Conservation (phyloP, 2,113 vertebrate species). For the Oreotrochilus melanogaster region DNA sequence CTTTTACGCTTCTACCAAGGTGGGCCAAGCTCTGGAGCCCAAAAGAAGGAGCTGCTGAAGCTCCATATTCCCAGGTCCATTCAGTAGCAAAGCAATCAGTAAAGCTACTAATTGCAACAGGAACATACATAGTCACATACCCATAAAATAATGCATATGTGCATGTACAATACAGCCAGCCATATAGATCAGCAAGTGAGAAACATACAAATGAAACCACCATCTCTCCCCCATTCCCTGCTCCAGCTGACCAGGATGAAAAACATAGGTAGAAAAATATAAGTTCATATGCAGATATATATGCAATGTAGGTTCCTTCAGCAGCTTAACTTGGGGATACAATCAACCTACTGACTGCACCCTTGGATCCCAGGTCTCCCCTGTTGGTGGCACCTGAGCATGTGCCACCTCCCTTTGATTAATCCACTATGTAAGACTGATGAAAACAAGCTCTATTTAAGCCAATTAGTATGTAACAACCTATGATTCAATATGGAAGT, state of each 20-base stretch:
- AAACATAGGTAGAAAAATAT: background rate
- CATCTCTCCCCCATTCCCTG: background rate
- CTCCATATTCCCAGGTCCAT: background rate
- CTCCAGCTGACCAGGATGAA: background rate
- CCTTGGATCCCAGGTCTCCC: background rate
- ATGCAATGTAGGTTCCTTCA: background rate
- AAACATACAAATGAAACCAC: background rate
- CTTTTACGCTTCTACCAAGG: background rate
- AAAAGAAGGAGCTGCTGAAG: background rate
- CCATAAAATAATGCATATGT: background rate
- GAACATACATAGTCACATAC: accelerated
- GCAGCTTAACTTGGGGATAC: background rate
- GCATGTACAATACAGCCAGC: background rate
- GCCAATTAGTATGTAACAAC: background rate
- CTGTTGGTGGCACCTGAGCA: background rate
- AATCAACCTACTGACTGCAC: background rate
- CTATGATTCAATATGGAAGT: background rate
- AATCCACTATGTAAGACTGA: background rate
- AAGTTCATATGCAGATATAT: background rate
- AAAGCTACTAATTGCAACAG: too few species aligned
- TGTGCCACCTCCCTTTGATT: background rate
- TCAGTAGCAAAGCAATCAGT: background rate
- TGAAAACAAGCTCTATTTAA: background rate
- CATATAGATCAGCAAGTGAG: background rate
- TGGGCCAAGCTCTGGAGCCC: background rate